Conservation (phyloP, 1,140 invertebrate species). For the Parasteatoda tepidariorum region DNA sequence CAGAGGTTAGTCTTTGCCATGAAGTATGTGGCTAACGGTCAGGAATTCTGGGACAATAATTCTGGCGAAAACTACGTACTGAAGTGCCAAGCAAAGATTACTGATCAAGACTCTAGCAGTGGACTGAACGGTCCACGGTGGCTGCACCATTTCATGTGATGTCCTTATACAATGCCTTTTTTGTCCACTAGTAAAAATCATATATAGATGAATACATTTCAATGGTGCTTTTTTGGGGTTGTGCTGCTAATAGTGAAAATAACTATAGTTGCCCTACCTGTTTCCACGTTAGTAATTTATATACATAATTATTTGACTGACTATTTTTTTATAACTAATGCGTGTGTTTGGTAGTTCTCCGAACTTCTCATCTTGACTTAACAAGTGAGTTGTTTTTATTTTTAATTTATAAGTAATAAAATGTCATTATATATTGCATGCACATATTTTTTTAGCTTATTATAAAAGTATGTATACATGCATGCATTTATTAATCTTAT, state of each 20-base stretch:
- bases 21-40: constrained; percentile 82
- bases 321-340: constrained; percentile 19
- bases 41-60: constrained; percentile 93
- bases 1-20: constrained; percentile 84
- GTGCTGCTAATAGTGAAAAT: constrained; percentile 40
- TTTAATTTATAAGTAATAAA: too few relatives aligned
- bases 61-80: constrained; percentile 85
- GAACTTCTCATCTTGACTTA: constrained; percentile 12
- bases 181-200: constrained; percentile 23
- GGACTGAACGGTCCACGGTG: constrained; percentile 32
- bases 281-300: background rate
- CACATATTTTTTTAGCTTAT: too few relatives aligned
- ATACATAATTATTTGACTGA: constrained; percentile 13
- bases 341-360: constrained; percentile 2
- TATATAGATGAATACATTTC: constrained; percentile 25
- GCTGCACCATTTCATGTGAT: constrained; percentile 57
- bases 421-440: too few relatives aligned
- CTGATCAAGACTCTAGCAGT: background rate
- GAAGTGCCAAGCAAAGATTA: constrained; percentile 72
- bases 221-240: constrained; percentile 44
- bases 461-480: too few relatives aligned
- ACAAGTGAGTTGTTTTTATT: constrained; percentile 6
- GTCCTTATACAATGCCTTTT: constrained; percentile 9
- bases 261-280: constrained; percentile 25
- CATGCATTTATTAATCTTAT: too few relatives aligned